Conservation (phyloP, 2,888 invertebrate genomes). For the Desoria tigrina region DNA sequence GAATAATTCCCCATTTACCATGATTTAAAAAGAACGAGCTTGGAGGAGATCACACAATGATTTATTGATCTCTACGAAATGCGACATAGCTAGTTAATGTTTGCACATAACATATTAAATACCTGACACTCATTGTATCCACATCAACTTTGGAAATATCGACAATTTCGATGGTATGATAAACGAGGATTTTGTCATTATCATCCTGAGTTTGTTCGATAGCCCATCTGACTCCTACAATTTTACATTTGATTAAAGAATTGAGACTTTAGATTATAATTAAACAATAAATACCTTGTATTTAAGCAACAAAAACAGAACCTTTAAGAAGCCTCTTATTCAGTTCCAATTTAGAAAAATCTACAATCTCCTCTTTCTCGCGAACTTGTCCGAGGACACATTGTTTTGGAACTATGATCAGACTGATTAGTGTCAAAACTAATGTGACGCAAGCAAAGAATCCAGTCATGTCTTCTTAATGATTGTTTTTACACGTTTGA, state of each 20-base stretch:
- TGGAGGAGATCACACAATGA: too few species aligned
- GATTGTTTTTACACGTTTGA: too few species aligned
- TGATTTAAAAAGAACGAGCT: too few species aligned
- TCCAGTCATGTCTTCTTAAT: too few species aligned
- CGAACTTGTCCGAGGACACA: too few species aligned
- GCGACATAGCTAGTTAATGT: too few species aligned
- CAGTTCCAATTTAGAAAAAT: constrained; percentile 23
- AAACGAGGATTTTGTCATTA: constrained; percentile 72
- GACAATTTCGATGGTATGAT: constrained; percentile 79
- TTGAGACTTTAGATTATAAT: not conserved
- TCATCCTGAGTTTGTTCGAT: constrained; percentile 55
- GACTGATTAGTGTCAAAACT: too few species aligned
- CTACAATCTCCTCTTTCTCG: constrained; percentile 1
- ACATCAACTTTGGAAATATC: constrained; percentile 86
- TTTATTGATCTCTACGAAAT: too few species aligned
- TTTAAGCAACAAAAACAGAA: not conserved
- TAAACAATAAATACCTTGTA: not conserved
- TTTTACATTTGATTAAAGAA: constrained; percentile 1
- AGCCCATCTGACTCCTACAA: constrained; percentile 36
- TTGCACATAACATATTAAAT: too few species aligned
- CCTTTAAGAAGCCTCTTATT: constrained; percentile 18
- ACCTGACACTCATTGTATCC: constrained; percentile 87
- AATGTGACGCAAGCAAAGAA: too few species aligned
- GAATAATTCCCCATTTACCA: too few species aligned
- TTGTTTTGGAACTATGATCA: too few species aligned